These are phyloP conservation scores for Brotula barbata DNA, from an alignment of 2,797 vertebrate species.

Conservation along the genomic window DNA sequence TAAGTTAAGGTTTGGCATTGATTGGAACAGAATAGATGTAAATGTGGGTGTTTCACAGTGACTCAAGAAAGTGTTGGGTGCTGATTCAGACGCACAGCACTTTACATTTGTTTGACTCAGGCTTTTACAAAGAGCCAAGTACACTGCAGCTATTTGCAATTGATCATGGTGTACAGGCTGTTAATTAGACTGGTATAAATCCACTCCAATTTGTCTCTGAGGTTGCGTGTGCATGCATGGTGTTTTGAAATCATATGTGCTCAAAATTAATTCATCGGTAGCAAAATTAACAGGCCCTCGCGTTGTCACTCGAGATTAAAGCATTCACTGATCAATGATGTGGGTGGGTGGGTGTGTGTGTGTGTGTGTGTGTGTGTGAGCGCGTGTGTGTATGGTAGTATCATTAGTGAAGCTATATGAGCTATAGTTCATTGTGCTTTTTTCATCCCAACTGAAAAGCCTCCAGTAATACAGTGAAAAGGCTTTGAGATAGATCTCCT, in stretches of 20 bases:
- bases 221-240: slow-evolving; percentile 7
- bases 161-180: slow-evolving; percentile 65
- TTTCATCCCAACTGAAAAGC: neutral
- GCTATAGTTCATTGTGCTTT: neutral
- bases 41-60: slow-evolving; percentile 29
- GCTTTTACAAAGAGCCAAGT: slow-evolving; percentile 49
- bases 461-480: neutral
- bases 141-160: slow-evolving; percentile 72
- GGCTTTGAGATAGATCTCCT: neutral
- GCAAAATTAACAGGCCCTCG: slow-evolving; percentile 16
- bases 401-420: slow-evolving; percentile 8
- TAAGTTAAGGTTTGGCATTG: slow-evolving; percentile 12
- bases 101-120: slow-evolving; percentile 66
- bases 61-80: slow-evolving; percentile 28
- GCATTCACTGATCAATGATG: slow-evolving; percentile 27
- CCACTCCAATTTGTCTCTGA: slow-evolving; percentile 43
- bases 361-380: too few relatives aligned
- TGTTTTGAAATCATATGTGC: slow-evolving; percentile 16
- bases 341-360: too few relatives aligned
- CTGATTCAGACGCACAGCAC: slow-evolving; percentile 53
- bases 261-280: slow-evolving; percentile 4
- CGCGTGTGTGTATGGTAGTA: slow-evolving; percentile 8
- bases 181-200: slow-evolving; percentile 73
- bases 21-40: slow-evolving; percentile 29
- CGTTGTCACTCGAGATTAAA: slow-evolving; percentile 22